phyloP scores from a whole-genome alignment of 2,113 vertebrate genomes.

The Prolemur simus region DNA sequence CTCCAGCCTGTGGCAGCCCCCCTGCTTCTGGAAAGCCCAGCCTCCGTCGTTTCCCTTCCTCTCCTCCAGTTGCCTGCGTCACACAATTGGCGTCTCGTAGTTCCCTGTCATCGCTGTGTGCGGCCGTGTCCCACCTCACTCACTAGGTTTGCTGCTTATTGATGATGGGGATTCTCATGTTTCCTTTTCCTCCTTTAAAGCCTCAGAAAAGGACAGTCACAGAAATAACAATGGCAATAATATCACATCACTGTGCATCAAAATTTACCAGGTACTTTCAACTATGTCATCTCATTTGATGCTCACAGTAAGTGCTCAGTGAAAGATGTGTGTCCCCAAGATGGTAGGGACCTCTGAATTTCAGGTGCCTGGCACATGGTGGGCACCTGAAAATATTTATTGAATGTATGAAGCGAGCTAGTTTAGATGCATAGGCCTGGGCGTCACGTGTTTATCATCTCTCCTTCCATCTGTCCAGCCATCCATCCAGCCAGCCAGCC shows the following conservation, averaged over 20 bases:
- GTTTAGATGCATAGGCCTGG: background rate
- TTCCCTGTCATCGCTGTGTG: background rate
- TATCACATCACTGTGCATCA: background rate
- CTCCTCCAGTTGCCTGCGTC: fast-evolving
- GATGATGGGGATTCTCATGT: background rate
- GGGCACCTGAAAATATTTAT: background rate
- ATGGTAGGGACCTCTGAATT: background rate
- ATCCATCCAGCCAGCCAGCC: background rate
- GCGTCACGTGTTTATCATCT: background rate
- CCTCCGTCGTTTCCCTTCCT: fast-evolving
- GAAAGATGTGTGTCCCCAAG: background rate
- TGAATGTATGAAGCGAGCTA: background rate
- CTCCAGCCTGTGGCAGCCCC: background rate
- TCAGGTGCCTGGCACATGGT: background rate
- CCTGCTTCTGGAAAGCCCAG: background rate
- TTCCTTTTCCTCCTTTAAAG: background rate
- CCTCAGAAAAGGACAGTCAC: background rate
- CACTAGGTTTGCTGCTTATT: background rate
- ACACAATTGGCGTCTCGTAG: fast-evolving
- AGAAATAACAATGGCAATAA: background rate
- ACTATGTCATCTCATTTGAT: background rate
- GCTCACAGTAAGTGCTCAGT: background rate
- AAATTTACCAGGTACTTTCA: background rate
- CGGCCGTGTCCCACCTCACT: background rate
- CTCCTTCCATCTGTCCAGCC: too few relatives aligned